phyloP scores from a whole-genome alignment of 1,140 invertebrate genomes.

The Bombus superbus region DNA sequence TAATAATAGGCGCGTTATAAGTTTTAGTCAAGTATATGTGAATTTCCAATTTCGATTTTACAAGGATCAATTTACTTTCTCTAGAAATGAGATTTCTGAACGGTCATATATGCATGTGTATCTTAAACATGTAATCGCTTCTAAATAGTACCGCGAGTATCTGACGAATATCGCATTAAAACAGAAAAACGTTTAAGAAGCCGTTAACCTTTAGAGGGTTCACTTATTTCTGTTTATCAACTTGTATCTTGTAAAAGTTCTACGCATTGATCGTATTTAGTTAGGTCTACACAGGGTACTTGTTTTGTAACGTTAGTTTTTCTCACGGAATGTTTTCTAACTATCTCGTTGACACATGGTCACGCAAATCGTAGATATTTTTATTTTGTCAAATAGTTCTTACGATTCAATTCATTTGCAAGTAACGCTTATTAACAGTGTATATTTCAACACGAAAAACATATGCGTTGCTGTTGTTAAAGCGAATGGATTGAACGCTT shows the following conservation, averaged over 20 bases:
- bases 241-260: conserved; percentile 1
- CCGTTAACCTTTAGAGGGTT: not conserved
- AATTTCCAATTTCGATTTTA: not conserved
- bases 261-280: not conserved
- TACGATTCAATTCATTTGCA: not conserved
- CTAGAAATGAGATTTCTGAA: not conserved
- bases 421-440: not conserved
- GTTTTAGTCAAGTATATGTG: not conserved
- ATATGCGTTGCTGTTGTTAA: not conserved
- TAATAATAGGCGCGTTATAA: not conserved
- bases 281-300: conserved; percentile 18
- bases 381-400: conserved; percentile 1
- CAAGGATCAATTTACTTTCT: not conserved
- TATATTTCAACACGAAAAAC: not conserved
- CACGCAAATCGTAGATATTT: conserved; percentile 16
- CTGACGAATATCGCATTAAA: not conserved
- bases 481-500: not conserved
- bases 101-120: not conserved
- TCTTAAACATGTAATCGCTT: not conserved
- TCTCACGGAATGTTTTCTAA: conserved; percentile 35
- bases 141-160: not conserved
- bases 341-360: not conserved
- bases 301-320: conserved; percentile 24
- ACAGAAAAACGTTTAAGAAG: not conserved
- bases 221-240: not conserved